Percentiles rank a stretch among this genome's conserved stretches.
Conservation (phyloP, 2,888 invertebrate genomes). For the Philopedon plagiatum region DNA sequence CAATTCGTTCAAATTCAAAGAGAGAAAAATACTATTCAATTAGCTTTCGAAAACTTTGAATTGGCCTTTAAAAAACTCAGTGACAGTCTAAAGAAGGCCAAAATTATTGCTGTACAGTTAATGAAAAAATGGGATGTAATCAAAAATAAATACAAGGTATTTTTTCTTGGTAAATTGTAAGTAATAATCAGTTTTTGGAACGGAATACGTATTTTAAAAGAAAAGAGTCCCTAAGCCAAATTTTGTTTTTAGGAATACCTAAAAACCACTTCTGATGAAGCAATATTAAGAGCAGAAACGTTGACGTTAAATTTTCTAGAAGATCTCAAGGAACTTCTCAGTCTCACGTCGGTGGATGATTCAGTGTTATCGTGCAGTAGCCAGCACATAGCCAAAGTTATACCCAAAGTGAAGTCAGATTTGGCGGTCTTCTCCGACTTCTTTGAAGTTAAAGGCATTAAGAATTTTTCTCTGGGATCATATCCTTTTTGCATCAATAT, state of each 20-base stretch:
- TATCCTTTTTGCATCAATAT: conserved; percentile 77
- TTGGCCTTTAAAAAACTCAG: conserved; percentile 77
- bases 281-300: conserved; percentile 75
- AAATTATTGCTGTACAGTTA: conserved; percentile 73
- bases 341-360: conserved; percentile 70
- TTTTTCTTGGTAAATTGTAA: no score
- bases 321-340: conserved; percentile 72
- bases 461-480: conserved; percentile 89
- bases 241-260: conserved; percentile 70
- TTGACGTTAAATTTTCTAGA: conserved; percentile 74
- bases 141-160: conserved; percentile 72
- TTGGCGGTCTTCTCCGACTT: conserved; percentile 78
- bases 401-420: conserved; percentile 72
- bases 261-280: conserved; percentile 68
- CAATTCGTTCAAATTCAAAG: conserved; percentile 80
- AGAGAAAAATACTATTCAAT: conserved; percentile 80
- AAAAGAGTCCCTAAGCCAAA: no score
- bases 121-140: conserved; percentile 77
- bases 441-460: conserved; percentile 84
- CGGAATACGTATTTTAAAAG: no score
- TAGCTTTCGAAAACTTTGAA: conserved; percentile 83
- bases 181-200: no score
- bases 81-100: conserved; percentile 79
- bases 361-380: conserved; percentile 68
- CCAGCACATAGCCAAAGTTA: conserved; percentile 70